Percentiles rank a stretch among this genome's conserved stretches.
phyloP scores from a whole-genome alignment of 1,140 invertebrate species.

The Grapholita molesta region DNA sequence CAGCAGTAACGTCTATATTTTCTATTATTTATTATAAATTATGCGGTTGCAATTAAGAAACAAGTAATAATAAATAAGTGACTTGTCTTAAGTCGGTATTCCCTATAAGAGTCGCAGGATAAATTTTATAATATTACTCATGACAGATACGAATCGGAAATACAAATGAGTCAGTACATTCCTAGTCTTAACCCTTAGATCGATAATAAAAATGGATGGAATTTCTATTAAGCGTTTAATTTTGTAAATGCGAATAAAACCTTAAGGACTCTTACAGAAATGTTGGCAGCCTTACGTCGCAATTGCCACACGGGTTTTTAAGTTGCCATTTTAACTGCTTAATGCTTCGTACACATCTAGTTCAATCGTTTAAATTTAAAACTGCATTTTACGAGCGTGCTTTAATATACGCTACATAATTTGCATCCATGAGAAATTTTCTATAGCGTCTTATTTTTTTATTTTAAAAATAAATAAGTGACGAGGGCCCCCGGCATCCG shows the following conservation, averaged over 20 bases:
- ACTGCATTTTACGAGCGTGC: conserved; percentile 50
- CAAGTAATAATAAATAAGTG: neutral
- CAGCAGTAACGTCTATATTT: no score
- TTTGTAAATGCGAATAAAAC: conserved; percentile 42
- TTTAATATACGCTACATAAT: no score
- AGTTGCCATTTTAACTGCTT: conserved; percentile 60
- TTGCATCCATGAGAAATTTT: no score
- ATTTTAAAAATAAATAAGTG: no score
- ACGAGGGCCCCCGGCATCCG: no score
- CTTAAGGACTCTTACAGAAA: conserved; percentile 71
- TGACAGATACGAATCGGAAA: neutral
- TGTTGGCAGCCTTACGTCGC: conserved; percentile 72
- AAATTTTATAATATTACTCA: neutral
- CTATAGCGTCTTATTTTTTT: no score
- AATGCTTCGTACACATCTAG: conserved; percentile 52
- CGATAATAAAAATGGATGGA: neutral
- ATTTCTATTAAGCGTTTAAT: neutral
- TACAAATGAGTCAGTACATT: neutral
- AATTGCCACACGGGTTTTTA: conserved; percentile 75
- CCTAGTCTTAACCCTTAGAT: neutral
- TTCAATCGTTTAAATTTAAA: conserved; percentile 69
- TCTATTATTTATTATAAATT: no score
- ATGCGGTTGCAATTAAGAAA: no score
- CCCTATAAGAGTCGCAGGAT: neutral
- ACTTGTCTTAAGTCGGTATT: neutral